Base-by-base conservation (phyloP, 2,888 invertebrate genomes). In the Anarsia innoxiella region DNA sequence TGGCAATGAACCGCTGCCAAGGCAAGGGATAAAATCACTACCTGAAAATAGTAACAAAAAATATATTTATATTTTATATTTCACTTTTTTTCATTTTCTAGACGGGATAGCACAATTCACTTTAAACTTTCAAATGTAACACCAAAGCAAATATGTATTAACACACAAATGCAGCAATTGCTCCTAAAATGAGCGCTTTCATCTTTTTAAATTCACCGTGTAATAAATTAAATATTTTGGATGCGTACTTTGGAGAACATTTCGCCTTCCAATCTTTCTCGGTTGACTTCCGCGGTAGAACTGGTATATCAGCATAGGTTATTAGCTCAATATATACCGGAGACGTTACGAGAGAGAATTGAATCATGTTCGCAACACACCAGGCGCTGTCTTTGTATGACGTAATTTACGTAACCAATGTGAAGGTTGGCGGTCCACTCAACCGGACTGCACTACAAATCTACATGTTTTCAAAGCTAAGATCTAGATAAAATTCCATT, bases 261-360 rank as follows among this genome's bases (percentile, higher is more conserved):
- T 64, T 74, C n/a, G 31, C 12, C 6, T 68, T 26, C 14, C 23
- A 76, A 60, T 80, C 73, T 70, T 73, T 75, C 79, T 78, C 51
- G 70, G 67, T 53, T 59, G 78, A 76, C 78, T 82, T 82, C 78
- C 78, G 74, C 56, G 54, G 73, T 74, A 66, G 68, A 74, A 84
- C 82, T 84, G 83, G 67, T 80, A 78, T 73, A 78, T 79, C 76
- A 74, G 71, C 76, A 78, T 75, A 75, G 62, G 70, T 69, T 67
- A 75, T 79, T 72, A 78, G 72, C 78, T 73, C 77, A 80, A 82
- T 84, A 83, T 84, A 84, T 84, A 84, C 74, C 60, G 71, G 76
- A 80, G 80, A 82, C 75, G 83, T 79, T 77, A 80, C 80, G 79
- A 72, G 82, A 79, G 76, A 75, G 77, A 78, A 77, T 70, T 76